Evolutionary conservation across 2,888 invertebrate species (phyloP).

Genomic region (Pammene fasciana): DNA sequence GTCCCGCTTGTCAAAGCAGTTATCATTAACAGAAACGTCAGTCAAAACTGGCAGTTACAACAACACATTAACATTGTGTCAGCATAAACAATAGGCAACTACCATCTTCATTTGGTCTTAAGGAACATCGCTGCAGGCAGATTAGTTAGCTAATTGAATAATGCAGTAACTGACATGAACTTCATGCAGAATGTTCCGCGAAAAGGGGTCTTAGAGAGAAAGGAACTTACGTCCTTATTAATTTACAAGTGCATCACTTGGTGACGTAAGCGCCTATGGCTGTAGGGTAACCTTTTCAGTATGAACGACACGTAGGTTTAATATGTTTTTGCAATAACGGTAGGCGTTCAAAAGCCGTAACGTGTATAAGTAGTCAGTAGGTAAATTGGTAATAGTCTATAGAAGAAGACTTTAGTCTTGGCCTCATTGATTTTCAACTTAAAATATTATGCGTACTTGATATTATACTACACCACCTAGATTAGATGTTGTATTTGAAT

Average conservation of each 20-base stretch:
- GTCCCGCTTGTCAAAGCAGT: conserved; percentile 7
- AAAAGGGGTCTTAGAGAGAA: not conserved
- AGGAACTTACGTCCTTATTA: not conserved
- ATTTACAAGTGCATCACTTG: not conserved
- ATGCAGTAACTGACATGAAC: conserved; percentile 3
- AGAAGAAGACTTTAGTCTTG: conserved; percentile 1
- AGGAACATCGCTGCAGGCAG: conserved; percentile 13
- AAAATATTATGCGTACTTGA: not conserved
- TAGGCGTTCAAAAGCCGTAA: not conserved
- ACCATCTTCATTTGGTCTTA: conserved; percentile 22
- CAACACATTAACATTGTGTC: conserved; percentile 25
- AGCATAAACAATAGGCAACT: conserved; percentile 35
- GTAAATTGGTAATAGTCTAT: conserved; percentile 12
- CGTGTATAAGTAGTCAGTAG: conserved; percentile 26
- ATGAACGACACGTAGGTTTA: not conserved
- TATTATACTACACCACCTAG: not conserved
- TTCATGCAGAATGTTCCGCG: not conserved
- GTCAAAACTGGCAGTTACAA: conserved; percentile 20
- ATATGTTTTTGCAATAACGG: not conserved
- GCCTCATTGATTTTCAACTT: not conserved
- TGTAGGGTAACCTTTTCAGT: not conserved
- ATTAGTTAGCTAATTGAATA: not conserved
- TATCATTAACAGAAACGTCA: conserved; percentile 14
- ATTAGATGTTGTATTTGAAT: too few species aligned
- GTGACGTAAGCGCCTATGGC: not conserved